A percentile compares a stretch with the other conserved stretches of the same genome.
phyloP scores from a whole-genome alignment of 2,797 vertebrate species.

The Agapornis canus region DNA sequence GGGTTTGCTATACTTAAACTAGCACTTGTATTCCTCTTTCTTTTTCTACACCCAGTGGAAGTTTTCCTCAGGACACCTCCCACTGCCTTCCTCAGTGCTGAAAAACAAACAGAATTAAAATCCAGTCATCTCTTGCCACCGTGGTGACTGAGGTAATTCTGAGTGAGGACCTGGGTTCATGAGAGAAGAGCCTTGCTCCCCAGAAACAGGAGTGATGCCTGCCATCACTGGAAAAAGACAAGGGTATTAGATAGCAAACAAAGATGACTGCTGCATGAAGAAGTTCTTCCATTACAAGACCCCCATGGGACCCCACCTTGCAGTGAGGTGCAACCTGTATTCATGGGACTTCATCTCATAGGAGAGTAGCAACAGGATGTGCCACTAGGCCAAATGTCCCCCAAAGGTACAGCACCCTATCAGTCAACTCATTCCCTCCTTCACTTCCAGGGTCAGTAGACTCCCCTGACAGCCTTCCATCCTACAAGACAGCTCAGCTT shows the following conservation, averaged over 20 bases:
- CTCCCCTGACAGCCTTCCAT: neutral
- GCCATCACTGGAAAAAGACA: rapidly evolving
- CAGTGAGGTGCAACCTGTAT: neutral
- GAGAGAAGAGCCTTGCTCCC: neutral
- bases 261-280: neutral
- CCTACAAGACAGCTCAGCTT: neutral
- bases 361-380: neutral
- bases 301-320: neutral
- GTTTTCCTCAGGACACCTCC: neutral
- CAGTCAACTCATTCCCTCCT: neutral
- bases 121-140: neutral
- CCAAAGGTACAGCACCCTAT: neutral
- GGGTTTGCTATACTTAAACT: neutral
- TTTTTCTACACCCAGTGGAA: neutral
- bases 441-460: neutral
- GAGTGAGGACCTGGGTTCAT: neutral
- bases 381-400: rapidly evolving
- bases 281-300: neutral
- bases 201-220: neutral
- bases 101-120: neutral
- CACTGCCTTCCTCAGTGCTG: neutral
- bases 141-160: neutral
- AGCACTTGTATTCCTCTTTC: neutral
- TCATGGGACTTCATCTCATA: neutral
- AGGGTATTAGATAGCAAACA: neutral